Base-by-base conservation (phyloP, 1,140 invertebrate genomes). In the Himalopsyche phryganea region DNA sequence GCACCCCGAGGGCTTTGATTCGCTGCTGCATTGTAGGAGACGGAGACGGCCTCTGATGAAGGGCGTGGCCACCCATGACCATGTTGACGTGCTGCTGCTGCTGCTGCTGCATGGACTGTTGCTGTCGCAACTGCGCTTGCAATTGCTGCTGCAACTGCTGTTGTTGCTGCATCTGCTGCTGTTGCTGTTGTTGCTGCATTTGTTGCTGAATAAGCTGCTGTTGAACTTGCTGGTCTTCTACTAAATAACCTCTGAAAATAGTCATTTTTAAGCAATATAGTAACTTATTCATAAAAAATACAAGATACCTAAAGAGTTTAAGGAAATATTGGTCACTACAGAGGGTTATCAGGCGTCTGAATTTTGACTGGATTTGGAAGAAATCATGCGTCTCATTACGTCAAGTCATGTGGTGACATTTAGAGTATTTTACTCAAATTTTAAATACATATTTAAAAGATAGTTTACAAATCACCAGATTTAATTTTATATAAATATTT, bases 11-110 rank as follows among this genome's bases (percentile, higher is more conserved):
- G 52, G 89, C 88, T 76, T 92, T 92, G 65, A 93, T 92, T 66
- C 91, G 81, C 71, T 92, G 91, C 71, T 92, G 90, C 84, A 92
- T 90, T 20, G 90, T 93, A 28, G 91, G 91, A 67, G 87, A 89
- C 2, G 87, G 85, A 66, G 84, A 72, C 49, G 81, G 80, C 1
- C 71, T 67, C 15, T 73, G 74, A 58, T 73, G 73, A 69, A 74
- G 73, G 18, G 75, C 74, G 53, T 69, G 69, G 67, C 73, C 70
- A 2, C 69, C 62, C 15, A 70, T 71, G 13, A 67, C 70, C 7
- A 69, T 71, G 57, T 10, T n/a, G 10, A 15, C 17, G 0, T 41
- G 50, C n/a, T 52, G 42, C 33, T 35, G 18, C 44, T 55, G 52
- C 52, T 48, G 52, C 44, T 48, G 52, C n/a, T 23, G 28, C 44